Evolutionary conservation across 2,797 vertebrate species (phyloP).

Genomic region (Brotula barbata): DNA sequence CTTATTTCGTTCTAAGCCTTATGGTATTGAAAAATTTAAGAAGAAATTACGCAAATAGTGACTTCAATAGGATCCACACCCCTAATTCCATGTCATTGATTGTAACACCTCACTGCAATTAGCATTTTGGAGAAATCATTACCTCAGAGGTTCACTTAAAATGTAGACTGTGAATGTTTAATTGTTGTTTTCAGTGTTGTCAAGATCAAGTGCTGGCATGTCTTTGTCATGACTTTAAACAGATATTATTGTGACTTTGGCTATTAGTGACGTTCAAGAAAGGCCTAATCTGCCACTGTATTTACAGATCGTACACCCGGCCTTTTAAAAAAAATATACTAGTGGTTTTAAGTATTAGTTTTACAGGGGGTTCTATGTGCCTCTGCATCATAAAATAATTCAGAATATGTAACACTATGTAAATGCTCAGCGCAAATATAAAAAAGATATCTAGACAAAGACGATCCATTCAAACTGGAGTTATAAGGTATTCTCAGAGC

Average conservation of each 20-base stretch:
- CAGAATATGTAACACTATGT: slow-evolving; percentile 26
- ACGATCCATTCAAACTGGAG: slow-evolving; percentile 55
- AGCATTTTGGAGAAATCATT: neutral
- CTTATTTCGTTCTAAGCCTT: no score
- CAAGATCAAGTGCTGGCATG: no score
- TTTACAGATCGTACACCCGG: slow-evolving; percentile 40
- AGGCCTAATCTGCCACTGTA: slow-evolving; percentile 1
- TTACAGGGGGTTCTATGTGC: slow-evolving; percentile 18
- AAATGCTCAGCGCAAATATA: slow-evolving; percentile 44
- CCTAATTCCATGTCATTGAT: neutral
- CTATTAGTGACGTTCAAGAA: no score
- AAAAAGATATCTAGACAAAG: slow-evolving; percentile 41
- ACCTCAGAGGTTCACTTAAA: neutral
- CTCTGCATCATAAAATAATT: slow-evolving; percentile 27
- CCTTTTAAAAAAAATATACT: slow-evolving; percentile 40
- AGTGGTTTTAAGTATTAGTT: slow-evolving; percentile 31
- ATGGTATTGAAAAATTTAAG: no score
- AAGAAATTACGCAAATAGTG: no score
- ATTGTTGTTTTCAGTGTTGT: no score
- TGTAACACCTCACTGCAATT: neutral
- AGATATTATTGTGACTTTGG: neutral
- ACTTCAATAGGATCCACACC: no score
- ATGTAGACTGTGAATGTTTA: no score
- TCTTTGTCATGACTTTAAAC: neutral
- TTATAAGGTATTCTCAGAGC: slow-evolving; percentile 67